Conservation (phyloP, 30 jellyfish, hydroid and myxozoan species). For the Sanderia malayensis region DNA sequence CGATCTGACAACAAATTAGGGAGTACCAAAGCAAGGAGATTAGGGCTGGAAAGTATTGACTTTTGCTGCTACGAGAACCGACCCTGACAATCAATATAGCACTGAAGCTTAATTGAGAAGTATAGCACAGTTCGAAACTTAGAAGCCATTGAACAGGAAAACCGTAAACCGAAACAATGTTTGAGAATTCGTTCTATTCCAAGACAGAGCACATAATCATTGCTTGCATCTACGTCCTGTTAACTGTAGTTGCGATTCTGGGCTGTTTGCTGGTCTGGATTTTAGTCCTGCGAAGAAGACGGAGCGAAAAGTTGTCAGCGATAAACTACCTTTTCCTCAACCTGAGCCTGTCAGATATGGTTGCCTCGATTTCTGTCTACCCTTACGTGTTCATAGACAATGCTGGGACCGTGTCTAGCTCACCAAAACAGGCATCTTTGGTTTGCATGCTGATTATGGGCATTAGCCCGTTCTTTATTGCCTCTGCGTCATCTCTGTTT, state of each 20-base stretch:
- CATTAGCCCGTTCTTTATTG: conserved; percentile 59
- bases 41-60: no score
- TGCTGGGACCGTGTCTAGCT: conserved; percentile 40
- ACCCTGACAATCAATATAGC: no score
- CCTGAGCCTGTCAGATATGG: conserved; percentile 71
- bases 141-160: no score
- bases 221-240: conserved; percentile 13
- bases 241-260: conserved; percentile 26
- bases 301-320: conserved; percentile 49
- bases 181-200: conserved; percentile 50
- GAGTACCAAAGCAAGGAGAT: no score
- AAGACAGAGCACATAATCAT: conserved; percentile 32
- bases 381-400: conserved; percentile 64
- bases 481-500: conserved; percentile 82
- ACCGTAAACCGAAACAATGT: no score
- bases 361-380: conserved; percentile 50
- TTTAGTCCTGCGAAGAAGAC: conserved; percentile 29
- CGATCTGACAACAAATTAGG: no score
- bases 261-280: conserved; percentile 65
- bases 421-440: conserved; percentile 17
- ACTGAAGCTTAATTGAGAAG: no score
- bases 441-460: conserved; percentile 79
- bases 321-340: conserved; percentile 72
- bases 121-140: no score
- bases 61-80: no score